Evolutionary conservation across 2,797 vertebrate species (phyloP).

Genomic region (Borostomias antarcticus): DNA sequence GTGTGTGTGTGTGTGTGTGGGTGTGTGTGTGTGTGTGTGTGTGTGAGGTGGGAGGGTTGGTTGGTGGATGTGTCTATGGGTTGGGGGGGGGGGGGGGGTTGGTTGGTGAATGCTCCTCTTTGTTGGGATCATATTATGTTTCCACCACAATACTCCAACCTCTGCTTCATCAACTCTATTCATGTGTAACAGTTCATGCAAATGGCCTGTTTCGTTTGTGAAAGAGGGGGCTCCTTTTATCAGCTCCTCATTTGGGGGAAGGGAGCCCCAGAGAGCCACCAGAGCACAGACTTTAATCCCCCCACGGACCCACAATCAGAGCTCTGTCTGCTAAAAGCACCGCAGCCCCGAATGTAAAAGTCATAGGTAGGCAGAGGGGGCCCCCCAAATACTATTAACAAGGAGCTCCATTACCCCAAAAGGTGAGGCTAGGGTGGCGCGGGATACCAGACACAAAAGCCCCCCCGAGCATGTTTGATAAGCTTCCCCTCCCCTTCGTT

Average conservation of each 20-base stretch:
- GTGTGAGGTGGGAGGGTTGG: not conserved
- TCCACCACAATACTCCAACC: constrained; percentile 80
- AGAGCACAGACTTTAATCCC: constrained; percentile 40
- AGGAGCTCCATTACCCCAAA: constrained; percentile 3
- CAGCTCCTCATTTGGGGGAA: constrained; percentile 39
- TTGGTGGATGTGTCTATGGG: constrained; percentile 12
- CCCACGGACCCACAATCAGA: constrained; percentile 29
- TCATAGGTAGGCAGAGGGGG: constrained; percentile 17
- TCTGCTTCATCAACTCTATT: constrained; percentile 83
- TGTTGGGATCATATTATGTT: constrained; percentile 83
- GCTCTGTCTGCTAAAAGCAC: constrained; percentile 24
- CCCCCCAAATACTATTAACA: not conserved
- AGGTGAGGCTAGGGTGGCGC: constrained; percentile 6
- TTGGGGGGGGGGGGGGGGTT: no score
- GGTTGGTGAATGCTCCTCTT: constrained; percentile 75
- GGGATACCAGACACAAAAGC: not conserved
- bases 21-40: constrained; percentile 1
- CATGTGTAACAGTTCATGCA: constrained; percentile 84
- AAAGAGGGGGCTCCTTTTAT: constrained; percentile 49
- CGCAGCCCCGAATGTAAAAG: constrained; percentile 20
- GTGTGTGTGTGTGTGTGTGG: not conserved
- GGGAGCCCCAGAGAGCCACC: constrained; percentile 27
- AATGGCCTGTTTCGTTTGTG: constrained; percentile 71
- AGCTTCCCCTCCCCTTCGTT: not conserved
- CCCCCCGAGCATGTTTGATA: not conserved